Evolutionary conservation across 1,140 invertebrate genomes (phyloP).

Genomic region (Drosophila insularis): DNA sequence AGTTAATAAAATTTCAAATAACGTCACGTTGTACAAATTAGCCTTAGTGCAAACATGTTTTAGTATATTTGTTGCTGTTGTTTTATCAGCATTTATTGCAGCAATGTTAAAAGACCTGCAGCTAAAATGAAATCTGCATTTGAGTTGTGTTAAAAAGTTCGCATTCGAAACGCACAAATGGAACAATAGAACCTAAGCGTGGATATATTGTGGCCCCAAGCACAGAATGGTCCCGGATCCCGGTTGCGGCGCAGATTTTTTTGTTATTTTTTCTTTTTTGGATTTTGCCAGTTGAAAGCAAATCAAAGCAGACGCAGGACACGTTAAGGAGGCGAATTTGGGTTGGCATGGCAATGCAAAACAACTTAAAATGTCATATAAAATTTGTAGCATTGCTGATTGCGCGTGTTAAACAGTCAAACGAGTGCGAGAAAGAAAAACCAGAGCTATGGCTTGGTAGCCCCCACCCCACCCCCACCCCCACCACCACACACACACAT

Average conservation of each 20-base stretch:
- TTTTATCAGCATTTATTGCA: neutral
- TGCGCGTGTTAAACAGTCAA: constrained; percentile 73
- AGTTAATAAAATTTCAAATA: neutral
- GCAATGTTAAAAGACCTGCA: constrained; percentile 18
- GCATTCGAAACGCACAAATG: constrained; percentile 7
- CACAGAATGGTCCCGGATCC: constrained; percentile 23
- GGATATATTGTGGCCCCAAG: constrained; percentile 37
- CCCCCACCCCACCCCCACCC: neutral
- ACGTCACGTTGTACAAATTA: neutral
- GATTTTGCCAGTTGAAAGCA: constrained; percentile 60
- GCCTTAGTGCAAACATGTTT: neutral
- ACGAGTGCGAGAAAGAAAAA: constrained; percentile 7
- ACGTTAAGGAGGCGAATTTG: neutral
- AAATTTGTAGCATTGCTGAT: constrained; percentile 78
- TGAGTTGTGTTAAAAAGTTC: constrained; percentile 28
- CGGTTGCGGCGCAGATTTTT: constrained; percentile 33
- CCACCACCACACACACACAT: constrained; percentile 3
- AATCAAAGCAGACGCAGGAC: constrained; percentile 37
- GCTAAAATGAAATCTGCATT: constrained; percentile 35
- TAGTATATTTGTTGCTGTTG: neutral
- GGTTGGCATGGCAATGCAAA: constrained; percentile 63
- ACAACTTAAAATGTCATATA: constrained; percentile 80
- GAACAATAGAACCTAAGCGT: constrained; percentile 36
- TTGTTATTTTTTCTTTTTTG: constrained; percentile 23
- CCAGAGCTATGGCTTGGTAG: neutral